Evolutionary conservation across 2,113 vertebrate genomes (phyloP).

Genomic region (Plectropomus leopardus): DNA sequence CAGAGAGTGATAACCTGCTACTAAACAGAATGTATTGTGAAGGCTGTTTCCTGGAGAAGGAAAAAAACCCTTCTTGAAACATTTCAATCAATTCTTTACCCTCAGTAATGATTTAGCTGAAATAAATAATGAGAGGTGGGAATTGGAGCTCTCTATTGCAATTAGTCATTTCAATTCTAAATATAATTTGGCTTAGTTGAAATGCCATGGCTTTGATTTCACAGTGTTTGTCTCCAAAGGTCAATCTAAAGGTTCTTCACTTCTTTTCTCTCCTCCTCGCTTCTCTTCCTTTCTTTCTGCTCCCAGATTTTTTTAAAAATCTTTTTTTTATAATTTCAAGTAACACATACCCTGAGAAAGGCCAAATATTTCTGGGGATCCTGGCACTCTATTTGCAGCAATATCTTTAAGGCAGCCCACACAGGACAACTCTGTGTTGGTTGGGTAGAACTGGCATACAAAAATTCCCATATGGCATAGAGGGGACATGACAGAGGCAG

Average conservation of each 20-base stretch:
- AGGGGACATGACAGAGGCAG: slow-evolving; percentile 24
- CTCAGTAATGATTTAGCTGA: slow-evolving; percentile 70
- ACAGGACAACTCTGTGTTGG: slow-evolving; percentile 36
- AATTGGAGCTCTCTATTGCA: slow-evolving; percentile 80
- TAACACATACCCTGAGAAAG: slow-evolving; percentile 10
- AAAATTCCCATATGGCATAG: slow-evolving; percentile 35
- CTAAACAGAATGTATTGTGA: slow-evolving; percentile 13
- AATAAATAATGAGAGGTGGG: slow-evolving; percentile 83
- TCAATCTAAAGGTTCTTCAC: slow-evolving; percentile 54
- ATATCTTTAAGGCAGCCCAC: slow-evolving; percentile 45
- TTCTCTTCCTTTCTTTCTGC: not conserved
- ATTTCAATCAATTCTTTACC: slow-evolving; percentile 70
- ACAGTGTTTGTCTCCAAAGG: slow-evolving; percentile 73
- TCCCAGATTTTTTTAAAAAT: slow-evolving; percentile 29
- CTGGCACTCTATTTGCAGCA: not conserved
- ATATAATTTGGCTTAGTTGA: slow-evolving; percentile 78
- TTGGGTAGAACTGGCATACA: slow-evolving; percentile 30
- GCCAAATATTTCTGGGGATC: slow-evolving; percentile 10
- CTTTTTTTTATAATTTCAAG: slow-evolving; percentile 4
- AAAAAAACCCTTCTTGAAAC: slow-evolving; percentile 27
- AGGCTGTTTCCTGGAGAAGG: slow-evolving; percentile 16
- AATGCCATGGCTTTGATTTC: slow-evolving; percentile 72
- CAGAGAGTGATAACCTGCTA: slow-evolving; percentile 15
- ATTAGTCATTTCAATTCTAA: slow-evolving; percentile 80
- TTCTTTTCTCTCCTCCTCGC: slow-evolving; percentile 1